These are phyloP conservation scores for Ctenochaetus hawaiiensis DNA, from an alignment of 2,797 vertebrate genomes.

Conservation along the genomic window DNA sequence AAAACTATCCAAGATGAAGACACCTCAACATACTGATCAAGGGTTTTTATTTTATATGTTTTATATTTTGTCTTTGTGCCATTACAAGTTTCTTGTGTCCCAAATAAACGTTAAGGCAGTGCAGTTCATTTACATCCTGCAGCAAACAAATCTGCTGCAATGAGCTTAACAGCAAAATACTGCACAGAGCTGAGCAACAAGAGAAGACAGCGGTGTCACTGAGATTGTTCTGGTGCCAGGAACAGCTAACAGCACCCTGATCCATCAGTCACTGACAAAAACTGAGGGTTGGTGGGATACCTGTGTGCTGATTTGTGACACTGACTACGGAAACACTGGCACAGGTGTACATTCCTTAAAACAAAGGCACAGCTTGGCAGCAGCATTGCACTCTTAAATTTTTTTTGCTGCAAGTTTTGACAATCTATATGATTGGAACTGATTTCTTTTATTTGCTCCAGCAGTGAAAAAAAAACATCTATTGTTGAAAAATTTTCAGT, in stretches of 20 bases:
- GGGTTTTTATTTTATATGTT: conserved; percentile 43
- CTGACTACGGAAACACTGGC: conserved; percentile 53
- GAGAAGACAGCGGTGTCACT: conserved; percentile 46
- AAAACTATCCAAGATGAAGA: conserved; percentile 62
- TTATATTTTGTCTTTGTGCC: conserved; percentile 50
- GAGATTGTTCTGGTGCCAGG: conserved; percentile 66
- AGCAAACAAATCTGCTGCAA: conserved; percentile 30
- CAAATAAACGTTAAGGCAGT: conserved; percentile 69
- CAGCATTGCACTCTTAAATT: conserved; percentile 77
- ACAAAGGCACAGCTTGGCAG: conserved; percentile 88
- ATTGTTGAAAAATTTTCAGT: conserved; percentile 40
- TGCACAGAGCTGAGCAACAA: conserved; percentile 47
- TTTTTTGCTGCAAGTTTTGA: conserved; percentile 78
- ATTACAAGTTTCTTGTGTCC: conserved; percentile 45
- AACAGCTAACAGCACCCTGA: conserved; percentile 61
- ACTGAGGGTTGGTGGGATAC: conserved; percentile 20
- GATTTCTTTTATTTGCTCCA: conserved; percentile 20
- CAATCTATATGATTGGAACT: conserved; percentile 54
- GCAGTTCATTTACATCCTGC: conserved; percentile 54
- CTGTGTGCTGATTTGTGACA: conserved; percentile 53
- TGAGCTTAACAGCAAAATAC: conserved; percentile 31
- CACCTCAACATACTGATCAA: conserved; percentile 41
- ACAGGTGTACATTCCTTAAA: conserved; percentile 75
- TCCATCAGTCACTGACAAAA: conserved; percentile 18
- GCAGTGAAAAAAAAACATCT: conserved; percentile 32